phyloP scores from a whole-genome alignment of 1,140 invertebrate genomes.

The Macrobrachium nipponense region DNA sequence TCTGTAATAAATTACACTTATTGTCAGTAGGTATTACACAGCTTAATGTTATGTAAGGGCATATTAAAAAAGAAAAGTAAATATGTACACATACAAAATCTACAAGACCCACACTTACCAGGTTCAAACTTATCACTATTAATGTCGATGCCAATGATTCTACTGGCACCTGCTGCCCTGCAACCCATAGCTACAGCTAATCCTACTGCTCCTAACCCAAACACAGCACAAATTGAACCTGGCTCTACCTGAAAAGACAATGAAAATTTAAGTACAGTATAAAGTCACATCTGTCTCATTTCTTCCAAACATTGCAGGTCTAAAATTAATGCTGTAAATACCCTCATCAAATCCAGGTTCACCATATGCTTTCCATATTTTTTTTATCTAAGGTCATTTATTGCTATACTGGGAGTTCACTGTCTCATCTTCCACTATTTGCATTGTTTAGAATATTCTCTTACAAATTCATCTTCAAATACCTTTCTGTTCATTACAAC shows the following conservation, averaged over 20 bases:
- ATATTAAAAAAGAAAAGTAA: too few species aligned
- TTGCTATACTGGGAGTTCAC: background rate
- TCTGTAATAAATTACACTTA: background rate
- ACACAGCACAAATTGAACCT: constrained; percentile 89
- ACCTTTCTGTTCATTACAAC: background rate
- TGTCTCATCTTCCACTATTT: background rate
- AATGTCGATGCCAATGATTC: constrained; percentile 94
- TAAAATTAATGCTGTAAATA: too few species aligned
- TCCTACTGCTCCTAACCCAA: constrained; percentile 97
- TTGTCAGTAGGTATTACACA: too few species aligned
- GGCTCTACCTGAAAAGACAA: constrained; percentile 70
- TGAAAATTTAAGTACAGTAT: background rate
- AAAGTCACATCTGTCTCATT: too few species aligned
- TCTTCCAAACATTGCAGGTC: too few species aligned
- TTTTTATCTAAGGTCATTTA: too few species aligned
- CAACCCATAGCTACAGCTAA: constrained; percentile 93
- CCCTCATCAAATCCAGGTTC: too few species aligned
- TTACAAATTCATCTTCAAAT: background rate
- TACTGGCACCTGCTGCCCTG: constrained; percentile 87
- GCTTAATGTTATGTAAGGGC: too few species aligned
- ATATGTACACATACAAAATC: background rate
- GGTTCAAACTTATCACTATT: constrained; percentile 90
- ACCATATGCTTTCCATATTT: too few species aligned
- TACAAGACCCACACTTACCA: constrained; percentile 72
- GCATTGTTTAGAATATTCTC: background rate